phyloP scores from a whole-genome alignment of 37 sponge, comb jelly and placozoan genomes.

The Geodia barretti region DNA sequence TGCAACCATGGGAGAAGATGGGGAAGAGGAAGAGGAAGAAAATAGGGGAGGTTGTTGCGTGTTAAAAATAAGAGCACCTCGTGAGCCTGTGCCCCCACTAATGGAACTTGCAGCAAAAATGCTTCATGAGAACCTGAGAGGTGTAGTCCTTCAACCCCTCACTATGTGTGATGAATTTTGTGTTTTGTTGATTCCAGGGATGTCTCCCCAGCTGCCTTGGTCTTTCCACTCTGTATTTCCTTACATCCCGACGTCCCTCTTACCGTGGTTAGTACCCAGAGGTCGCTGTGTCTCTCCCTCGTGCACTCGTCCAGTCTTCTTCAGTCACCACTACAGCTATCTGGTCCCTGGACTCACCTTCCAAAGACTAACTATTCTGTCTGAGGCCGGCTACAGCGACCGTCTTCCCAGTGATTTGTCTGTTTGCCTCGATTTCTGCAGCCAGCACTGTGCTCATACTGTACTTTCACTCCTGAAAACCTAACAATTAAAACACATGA shows the following conservation, averaged over 20 bases:
- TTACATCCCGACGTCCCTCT: background rate
- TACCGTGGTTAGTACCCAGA: background rate
- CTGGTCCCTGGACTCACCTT: background rate
- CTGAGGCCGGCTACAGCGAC: background rate
- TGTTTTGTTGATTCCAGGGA: background rate
- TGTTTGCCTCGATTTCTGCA: background rate
- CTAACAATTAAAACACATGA: too few species aligned
- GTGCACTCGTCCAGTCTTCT: background rate
- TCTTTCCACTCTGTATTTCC: background rate
- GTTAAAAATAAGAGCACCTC: background rate
- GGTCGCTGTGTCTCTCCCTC: background rate
- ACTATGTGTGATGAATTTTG: background rate
- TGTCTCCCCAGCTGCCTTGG: background rate
- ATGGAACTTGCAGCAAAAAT: constrained; percentile 1
- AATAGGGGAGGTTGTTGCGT: too few species aligned
- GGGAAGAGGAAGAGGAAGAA: background rate
- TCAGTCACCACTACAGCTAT: background rate
- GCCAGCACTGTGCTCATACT: background rate
- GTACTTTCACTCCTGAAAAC: background rate
- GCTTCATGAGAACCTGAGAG: background rate
- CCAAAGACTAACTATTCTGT: background rate
- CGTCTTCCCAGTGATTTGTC: background rate
- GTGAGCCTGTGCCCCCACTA: background rate
- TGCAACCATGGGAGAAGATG: background rate
- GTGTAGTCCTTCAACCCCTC: too few species aligned